phyloP scores from a whole-genome alignment of 2,797 vertebrate genomes.

The Echiichthys vipera region DNA sequence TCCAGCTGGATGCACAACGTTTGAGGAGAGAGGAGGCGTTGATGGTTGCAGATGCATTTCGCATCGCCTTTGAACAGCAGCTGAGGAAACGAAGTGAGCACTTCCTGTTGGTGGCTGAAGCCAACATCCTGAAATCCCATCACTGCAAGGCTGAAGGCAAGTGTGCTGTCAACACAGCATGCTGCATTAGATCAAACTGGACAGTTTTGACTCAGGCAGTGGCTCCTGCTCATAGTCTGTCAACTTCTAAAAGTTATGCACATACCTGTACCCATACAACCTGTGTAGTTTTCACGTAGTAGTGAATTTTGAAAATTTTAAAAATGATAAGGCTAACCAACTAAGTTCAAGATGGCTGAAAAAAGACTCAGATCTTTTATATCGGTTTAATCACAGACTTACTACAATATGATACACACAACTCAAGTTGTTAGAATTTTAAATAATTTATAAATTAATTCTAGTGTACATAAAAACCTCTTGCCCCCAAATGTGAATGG shows the following conservation, averaged over 20 bases:
- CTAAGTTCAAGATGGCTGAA: neutral
- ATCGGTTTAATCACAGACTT: neutral
- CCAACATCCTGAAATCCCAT: constrained; percentile 76
- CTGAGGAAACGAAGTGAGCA: constrained; percentile 89
- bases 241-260: no score
- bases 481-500: neutral
- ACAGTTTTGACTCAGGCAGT: no score
- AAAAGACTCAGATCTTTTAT: neutral
- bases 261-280: no score
- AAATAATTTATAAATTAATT: neutral
- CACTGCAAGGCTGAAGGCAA: constrained; percentile 73
- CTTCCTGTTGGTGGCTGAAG: constrained; percentile 84
- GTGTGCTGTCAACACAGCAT: constrained; percentile 7
- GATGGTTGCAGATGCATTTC: constrained; percentile 91
- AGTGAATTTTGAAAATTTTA: no score
- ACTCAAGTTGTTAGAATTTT: neutral
- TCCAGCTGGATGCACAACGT: constrained; percentile 85
- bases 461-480: neutral
- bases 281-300: neutral
- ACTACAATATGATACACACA: neutral
- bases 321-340: no score
- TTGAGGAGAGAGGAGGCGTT: constrained; percentile 90
- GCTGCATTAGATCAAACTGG: neutral
- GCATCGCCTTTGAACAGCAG: constrained; percentile 94
- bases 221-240: no score